Evolutionary conservation across 2,113 vertebrate species (phyloP).

Genomic region (Zosterops borbonicus): DNA sequence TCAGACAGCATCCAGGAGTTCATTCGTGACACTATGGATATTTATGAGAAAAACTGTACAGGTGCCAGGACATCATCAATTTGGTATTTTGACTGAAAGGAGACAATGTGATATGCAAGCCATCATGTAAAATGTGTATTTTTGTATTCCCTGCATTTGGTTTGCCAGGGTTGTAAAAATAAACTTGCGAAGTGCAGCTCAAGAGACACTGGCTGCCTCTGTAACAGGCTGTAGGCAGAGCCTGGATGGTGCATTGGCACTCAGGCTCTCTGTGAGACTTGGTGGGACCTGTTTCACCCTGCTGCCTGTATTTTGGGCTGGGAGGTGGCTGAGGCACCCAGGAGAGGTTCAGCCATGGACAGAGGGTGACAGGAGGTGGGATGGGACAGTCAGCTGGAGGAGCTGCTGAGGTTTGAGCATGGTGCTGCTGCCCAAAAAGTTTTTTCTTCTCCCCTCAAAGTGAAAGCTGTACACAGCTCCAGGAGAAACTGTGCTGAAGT

Average conservation of each 20-base stretch:
- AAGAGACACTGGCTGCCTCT: neutral
- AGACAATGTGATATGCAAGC: neutral
- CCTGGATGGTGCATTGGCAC: neutral
- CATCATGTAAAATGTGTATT: neutral
- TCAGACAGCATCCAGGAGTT: neutral
- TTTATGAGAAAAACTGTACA: neutral
- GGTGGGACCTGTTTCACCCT: neutral
- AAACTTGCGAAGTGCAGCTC: neutral
- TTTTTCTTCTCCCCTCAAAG: neutral
- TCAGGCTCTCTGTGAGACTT: neutral
- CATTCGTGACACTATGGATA: neutral
- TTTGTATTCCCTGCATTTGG: neutral
- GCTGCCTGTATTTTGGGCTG: neutral
- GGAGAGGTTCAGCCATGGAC: neutral
- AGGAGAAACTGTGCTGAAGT: neutral
- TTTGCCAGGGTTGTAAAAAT: neutral
- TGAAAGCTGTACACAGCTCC: neutral
- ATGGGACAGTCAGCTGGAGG: neutral
- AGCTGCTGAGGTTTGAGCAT: neutral
- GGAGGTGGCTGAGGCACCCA: neutral
- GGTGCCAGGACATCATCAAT: neutral
- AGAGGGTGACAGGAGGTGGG: neutral
- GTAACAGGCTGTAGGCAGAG: neutral
- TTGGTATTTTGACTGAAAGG: slow-evolving; percentile 9
- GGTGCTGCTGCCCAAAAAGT: neutral